Evolutionary conservation across 1,140 invertebrate genomes (phyloP).

Genomic region (Lineus longissimus): DNA sequence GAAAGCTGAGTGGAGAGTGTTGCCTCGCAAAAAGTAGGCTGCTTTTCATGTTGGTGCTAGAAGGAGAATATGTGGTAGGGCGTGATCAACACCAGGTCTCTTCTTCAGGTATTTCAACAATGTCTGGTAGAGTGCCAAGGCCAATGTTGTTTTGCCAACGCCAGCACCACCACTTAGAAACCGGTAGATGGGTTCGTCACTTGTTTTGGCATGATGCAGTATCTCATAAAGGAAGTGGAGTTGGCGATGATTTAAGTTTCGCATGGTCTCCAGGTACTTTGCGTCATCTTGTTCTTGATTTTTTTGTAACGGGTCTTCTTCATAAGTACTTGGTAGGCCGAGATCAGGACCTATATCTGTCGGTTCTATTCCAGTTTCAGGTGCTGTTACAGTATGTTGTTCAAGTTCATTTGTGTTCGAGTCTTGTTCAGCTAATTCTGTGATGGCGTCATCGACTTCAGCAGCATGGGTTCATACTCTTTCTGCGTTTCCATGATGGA

Average conservation of each 20-base stretch:
- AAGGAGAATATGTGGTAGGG: neutral
- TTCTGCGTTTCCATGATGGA: neutral
- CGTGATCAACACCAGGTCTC: neutral
- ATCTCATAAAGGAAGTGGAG: neutral
- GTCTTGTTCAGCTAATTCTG: neutral
- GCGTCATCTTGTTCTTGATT: constrained; percentile 22
- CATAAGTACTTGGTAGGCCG: too few relatives aligned
- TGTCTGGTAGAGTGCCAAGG: constrained; percentile 9
- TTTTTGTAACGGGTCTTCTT: too few relatives aligned
- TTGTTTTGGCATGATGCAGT: neutral
- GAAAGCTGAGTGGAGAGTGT: neutral
- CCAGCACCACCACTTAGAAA: neutral
- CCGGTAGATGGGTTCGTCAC: neutral
- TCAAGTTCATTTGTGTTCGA: neutral
- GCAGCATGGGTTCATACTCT: neutral
- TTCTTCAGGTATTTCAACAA: neutral
- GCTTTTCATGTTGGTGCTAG: neutral
- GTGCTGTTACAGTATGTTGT: too few relatives aligned
- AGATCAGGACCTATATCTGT: too few relatives aligned
- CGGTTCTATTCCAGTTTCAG: too few relatives aligned
- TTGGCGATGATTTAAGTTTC: neutral
- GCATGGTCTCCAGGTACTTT: neutral
- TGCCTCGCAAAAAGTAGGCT: neutral
- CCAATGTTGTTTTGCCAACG: constrained; percentile 10
- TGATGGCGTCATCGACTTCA: neutral